These are phyloP conservation scores for Falco punctatus DNA, from an alignment of 2,113 vertebrate genomes.

Conservation along the genomic window DNA sequence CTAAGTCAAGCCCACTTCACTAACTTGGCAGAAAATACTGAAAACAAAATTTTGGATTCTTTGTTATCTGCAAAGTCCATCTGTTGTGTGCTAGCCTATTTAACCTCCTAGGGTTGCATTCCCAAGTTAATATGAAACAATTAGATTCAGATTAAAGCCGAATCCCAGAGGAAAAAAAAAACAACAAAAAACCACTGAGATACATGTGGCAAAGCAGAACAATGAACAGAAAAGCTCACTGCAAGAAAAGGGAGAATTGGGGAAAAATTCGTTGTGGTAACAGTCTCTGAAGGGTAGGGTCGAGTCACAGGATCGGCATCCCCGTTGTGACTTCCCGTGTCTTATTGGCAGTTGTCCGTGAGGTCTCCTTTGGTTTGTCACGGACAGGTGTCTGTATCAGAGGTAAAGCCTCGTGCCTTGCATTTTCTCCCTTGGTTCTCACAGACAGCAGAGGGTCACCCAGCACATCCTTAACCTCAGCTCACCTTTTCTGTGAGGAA, in stretches of 20 bases:
- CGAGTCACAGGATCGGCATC: neutral
- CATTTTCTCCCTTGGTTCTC: neutral
- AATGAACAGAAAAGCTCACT: neutral
- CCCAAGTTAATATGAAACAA: slow-evolving; percentile 29
- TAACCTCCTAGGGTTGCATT: slow-evolving; percentile 31
- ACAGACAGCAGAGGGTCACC: neutral
- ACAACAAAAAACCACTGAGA: neutral
- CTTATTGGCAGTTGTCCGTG: neutral
- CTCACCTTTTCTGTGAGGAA: neutral
- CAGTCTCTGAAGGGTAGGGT: neutral
- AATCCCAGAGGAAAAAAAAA: neutral
- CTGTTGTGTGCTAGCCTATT: slow-evolving; percentile 34
- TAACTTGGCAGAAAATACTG: slow-evolving; percentile 43
- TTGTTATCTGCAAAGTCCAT: slow-evolving; percentile 32
- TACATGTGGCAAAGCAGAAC: neutral
- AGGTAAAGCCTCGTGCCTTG: neutral
- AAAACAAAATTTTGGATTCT: slow-evolving; percentile 31
- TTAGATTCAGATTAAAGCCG: slow-evolving; percentile 51
- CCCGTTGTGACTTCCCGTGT: neutral
- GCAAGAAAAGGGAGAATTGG: neutral
- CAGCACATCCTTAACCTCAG: neutral
- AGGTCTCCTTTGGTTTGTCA: neutral
- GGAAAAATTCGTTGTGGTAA: neutral
- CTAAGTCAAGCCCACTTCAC: neutral
- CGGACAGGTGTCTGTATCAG: neutral